phyloP scores from a whole-genome alignment of 2,113 vertebrate genomes.

The Takifugu bimaculatus region DNA sequence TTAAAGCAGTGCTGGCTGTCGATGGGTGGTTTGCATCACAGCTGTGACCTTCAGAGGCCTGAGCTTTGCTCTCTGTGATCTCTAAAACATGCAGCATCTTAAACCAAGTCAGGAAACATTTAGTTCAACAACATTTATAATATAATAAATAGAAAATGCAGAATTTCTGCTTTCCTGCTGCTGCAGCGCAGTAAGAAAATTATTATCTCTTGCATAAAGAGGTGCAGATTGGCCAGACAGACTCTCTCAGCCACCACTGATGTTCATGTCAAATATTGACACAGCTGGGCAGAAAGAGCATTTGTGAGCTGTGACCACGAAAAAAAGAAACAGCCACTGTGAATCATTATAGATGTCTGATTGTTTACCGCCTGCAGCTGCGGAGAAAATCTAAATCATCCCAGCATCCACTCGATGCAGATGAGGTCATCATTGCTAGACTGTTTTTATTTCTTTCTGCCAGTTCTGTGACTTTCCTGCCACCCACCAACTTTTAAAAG shows the following conservation, averaged over 20 bases:
- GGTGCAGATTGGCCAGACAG: conserved; percentile 7
- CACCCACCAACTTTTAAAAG: conserved; percentile 61
- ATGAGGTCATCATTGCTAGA: conserved; percentile 44
- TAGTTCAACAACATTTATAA: conserved; percentile 12
- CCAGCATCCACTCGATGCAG: conserved; percentile 24
- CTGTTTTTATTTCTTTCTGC: conserved; percentile 64
- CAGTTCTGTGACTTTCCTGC: conserved; percentile 44
- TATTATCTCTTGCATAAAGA: conserved; percentile 4
- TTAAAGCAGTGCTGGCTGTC: background rate
- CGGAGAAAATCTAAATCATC: conserved; percentile 8
- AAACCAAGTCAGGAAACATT: conserved; percentile 3
- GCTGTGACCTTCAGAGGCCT: conserved; percentile 10
- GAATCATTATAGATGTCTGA: background rate
- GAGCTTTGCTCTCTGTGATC: background rate
- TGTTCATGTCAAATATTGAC: conserved; percentile 50
- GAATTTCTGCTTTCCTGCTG: background rate
- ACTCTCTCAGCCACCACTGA: conserved; percentile 14
- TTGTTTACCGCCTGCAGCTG: background rate
- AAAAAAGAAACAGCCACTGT: background rate
- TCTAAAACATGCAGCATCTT: conserved; percentile 10
- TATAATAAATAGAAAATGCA: too few species aligned
- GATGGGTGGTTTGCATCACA: conserved; percentile 1
- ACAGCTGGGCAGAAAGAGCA: conserved; percentile 39
- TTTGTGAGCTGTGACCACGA: conserved; percentile 1
- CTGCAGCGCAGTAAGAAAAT: background rate